Evolutionary conservation across 2,113 vertebrate genomes (phyloP).

Genomic region (Bufo gargarizans): DNA sequence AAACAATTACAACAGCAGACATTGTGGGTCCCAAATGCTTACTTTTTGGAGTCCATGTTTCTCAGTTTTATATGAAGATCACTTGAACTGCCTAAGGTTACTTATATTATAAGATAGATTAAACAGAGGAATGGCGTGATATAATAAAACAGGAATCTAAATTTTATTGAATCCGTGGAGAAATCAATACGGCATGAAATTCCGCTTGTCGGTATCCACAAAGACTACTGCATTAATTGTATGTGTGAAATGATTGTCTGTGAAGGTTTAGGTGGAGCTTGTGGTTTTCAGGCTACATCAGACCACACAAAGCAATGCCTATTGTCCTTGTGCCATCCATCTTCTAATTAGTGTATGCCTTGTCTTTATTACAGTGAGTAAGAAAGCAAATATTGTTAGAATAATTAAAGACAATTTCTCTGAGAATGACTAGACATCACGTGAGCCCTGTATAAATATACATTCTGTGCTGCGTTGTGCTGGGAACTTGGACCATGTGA

Average conservation of each 20-base stretch:
- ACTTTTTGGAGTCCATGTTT: no score
- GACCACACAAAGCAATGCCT: constrained; percentile 67
- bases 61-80: no score
- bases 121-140: no score
- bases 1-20: no score
- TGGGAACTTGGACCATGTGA: constrained; percentile 28
- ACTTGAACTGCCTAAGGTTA: no score
- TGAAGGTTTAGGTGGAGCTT: constrained; percentile 65
- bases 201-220: no score
- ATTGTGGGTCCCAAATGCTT: no score
- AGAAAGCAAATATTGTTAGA: constrained; percentile 60
- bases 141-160: no score
- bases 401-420: constrained; percentile 57
- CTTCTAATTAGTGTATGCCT: constrained; percentile 62
- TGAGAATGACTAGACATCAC: constrained; percentile 63
- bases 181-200: no score
- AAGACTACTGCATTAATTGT: background rate
- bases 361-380: constrained; percentile 61
- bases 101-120: no score
- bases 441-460: constrained; percentile 57
- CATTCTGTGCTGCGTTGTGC: constrained; percentile 51
- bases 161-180: no score
- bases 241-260: constrained; percentile 58
- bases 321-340: constrained; percentile 62
- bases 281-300: constrained; percentile 63